Conservation (phyloP, 2,888 invertebrate species). For the Beris chalybata region DNA sequence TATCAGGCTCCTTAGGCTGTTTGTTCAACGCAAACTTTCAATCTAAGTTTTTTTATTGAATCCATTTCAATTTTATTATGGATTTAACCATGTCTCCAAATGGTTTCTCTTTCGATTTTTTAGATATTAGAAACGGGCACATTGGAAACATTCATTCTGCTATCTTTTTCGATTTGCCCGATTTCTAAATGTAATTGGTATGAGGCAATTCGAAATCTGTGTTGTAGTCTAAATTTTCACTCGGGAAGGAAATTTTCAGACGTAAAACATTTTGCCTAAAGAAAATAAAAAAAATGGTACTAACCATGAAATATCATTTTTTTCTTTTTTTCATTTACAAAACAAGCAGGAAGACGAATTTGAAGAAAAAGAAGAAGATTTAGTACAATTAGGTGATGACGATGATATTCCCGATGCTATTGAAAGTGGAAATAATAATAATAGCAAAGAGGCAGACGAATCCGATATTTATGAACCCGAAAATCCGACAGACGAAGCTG, state of each 20-base stretch:
- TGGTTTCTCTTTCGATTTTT: no score
- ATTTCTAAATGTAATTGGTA: no score
- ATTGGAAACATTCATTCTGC: no score
- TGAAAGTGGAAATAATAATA: conserved; percentile 43
- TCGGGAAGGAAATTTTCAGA: background rate
- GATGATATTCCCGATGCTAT: conserved; percentile 53
- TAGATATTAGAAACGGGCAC: no score
- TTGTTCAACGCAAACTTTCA: no score
- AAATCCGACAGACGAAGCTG: conserved; percentile 26
- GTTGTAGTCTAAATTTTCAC: no score
- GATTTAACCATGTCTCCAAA: no score
- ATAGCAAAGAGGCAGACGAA: conserved; percentile 19
- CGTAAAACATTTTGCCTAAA: conserved; percentile 15
- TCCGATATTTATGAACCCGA: conserved; percentile 28
- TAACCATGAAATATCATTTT: conserved; percentile 60
- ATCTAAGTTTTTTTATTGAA: no score
- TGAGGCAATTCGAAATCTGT: no score
- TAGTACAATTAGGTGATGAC: conserved; percentile 55
- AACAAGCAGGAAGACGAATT: conserved; percentile 59
- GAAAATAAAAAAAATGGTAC: conserved; percentile 48
- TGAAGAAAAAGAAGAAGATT: conserved; percentile 54
- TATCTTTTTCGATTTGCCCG: no score
- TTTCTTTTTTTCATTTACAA: conserved; percentile 53
- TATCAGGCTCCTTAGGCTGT: no score
- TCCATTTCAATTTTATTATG: no score